phyloP scores from a whole-genome alignment of 37 sponge, comb jelly and placozoan genomes.

The Agelas oroides region DNA sequence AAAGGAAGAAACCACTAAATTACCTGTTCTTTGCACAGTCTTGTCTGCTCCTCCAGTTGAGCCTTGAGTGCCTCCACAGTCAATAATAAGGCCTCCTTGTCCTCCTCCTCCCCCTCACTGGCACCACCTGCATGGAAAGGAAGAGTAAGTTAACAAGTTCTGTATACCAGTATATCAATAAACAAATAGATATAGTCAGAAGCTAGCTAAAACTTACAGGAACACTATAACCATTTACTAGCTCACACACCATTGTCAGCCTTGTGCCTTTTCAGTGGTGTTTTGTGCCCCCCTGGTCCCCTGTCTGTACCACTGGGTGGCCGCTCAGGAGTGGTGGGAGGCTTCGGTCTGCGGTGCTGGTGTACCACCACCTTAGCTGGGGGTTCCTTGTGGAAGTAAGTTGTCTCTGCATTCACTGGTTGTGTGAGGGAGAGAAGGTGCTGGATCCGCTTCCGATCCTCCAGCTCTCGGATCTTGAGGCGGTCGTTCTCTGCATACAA shows the following conservation, averaged over 20 bases:
- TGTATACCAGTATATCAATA: no score
- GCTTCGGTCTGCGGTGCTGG: constrained; percentile 19
- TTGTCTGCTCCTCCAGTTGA: constrained; percentile 93
- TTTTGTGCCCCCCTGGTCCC: constrained; percentile 84
- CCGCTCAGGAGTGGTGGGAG: not conserved
- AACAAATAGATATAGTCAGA: no score
- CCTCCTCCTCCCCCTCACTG: not conserved
- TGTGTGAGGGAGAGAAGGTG: constrained; percentile 90
- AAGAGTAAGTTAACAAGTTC: no score
- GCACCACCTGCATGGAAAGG: no score
- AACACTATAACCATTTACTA: no score
- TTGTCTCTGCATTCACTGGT: constrained; percentile 57
- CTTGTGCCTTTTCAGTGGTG: not conserved
- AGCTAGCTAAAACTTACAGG: no score
- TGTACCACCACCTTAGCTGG: constrained; percentile 53
- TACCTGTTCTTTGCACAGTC: constrained; percentile 91
- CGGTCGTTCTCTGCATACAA: constrained; percentile 98
- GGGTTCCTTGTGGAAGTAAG: constrained; percentile 84
- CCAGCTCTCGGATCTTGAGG: constrained; percentile 93
- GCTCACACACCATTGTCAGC: no score
- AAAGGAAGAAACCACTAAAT: no score
- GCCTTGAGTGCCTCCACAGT: constrained; percentile 90
- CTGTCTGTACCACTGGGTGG: constrained; percentile 5
- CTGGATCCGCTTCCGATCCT: constrained; percentile 94
- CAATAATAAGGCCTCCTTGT: constrained; percentile 73